A percentile compares a stretch with the other conserved stretches of the same genome.
Conservation (phyloP, 2,797 vertebrate species). For the Loriculus beryllinus region DNA sequence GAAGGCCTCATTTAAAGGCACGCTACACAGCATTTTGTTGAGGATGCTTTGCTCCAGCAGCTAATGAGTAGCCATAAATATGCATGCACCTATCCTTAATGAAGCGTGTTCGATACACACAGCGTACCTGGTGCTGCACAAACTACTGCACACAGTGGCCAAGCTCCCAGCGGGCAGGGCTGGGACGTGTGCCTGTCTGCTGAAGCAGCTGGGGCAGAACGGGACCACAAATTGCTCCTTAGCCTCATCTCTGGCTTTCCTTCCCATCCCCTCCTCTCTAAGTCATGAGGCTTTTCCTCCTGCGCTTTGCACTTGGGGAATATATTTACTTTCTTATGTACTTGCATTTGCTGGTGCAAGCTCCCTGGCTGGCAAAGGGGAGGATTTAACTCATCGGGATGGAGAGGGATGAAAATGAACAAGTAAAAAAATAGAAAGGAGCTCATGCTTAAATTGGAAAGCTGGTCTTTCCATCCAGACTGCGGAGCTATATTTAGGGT, state of each 20-base stretch:
- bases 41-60: conserved; percentile 58
- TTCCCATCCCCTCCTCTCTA: conserved; percentile 5
- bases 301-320: neutral
- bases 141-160: neutral
- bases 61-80: conserved; percentile 57
- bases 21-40: conserved; percentile 57
- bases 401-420: neutral
- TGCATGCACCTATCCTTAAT: conserved; percentile 61
- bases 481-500: conserved; percentile 18
- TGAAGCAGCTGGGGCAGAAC: neutral
- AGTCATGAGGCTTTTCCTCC: neutral
- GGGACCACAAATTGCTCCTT: neutral
- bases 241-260: neutral
- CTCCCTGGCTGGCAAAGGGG: neutral
- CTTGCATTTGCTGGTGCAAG: neutral
- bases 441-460: neutral
- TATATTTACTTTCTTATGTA: neutral
- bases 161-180: neutral
- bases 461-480: neutral
- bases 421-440: neutral
- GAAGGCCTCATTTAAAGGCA: conserved; percentile 7
- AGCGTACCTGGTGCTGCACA: conserved; percentile 15
- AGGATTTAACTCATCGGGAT: neutral
- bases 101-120: conserved; percentile 11
- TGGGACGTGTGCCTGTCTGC: neutral